These are phyloP conservation scores for Catostomus latipinnis DNA, from an alignment of 2,797 vertebrate species.

Conservation along the genomic window DNA sequence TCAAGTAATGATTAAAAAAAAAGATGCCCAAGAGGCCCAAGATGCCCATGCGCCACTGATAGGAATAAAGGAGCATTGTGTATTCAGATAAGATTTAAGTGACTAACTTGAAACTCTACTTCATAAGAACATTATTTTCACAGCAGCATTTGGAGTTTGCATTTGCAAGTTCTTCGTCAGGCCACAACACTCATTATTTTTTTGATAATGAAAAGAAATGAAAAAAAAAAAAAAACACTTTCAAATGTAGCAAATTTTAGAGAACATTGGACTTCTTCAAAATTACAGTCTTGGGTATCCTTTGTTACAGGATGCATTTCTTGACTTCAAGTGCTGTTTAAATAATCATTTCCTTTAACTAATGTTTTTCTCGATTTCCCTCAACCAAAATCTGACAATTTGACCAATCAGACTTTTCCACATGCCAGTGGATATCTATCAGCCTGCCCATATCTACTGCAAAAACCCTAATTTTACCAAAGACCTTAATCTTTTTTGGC, in stretches of 20 bases:
- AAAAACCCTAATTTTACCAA: constrained; percentile 17
- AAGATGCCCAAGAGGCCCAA: no score
- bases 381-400: not conserved
- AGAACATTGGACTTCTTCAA: not conserved
- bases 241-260: not conserved
- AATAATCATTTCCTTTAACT: not conserved
- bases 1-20: no score
- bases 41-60: no score
- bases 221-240: no score
- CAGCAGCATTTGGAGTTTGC: constrained; percentile 21
- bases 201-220: no score
- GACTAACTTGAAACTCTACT: not conserved
- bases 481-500: not conserved
- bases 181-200: no score
- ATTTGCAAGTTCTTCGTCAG: constrained; percentile 55
- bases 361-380: not conserved
- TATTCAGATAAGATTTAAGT: no score
- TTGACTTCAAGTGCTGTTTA: not conserved
- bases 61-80: no score
- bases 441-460: constrained; percentile 39
- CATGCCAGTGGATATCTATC: constrained; percentile 33
- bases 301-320: not conserved
- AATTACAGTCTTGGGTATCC: not conserved
- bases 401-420: constrained; percentile 54
- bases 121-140: not conserved